These are phyloP conservation scores for Apis florea DNA, from an alignment of 1,140 invertebrate species.

Conservation along the genomic window DNA sequence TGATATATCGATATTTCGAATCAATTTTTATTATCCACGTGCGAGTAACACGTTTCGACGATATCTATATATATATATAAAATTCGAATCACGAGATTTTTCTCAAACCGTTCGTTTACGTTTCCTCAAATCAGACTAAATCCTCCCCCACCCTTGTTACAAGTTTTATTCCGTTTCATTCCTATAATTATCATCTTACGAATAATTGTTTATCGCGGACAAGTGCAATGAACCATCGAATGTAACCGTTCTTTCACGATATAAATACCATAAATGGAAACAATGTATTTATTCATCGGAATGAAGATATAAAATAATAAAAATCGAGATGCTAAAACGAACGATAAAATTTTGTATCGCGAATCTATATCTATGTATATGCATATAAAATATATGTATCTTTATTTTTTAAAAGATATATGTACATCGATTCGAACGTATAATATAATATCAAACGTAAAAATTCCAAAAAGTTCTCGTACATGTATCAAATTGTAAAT, in stretches of 20 bases:
- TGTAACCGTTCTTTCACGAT: not conserved
- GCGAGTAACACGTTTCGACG: too few relatives aligned
- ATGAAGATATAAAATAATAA: not conserved
- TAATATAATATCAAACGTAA: too few relatives aligned
- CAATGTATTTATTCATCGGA: not conserved
- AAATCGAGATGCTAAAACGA: not conserved
- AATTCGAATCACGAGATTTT: not conserved
- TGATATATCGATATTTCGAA: not conserved
- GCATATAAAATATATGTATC: too few relatives aligned
- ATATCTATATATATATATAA: too few relatives aligned
- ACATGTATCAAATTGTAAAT: too few relatives aligned
- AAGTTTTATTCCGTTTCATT: not conserved
- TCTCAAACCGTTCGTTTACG: not conserved
- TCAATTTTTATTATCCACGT: not conserved
- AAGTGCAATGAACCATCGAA: not conserved
- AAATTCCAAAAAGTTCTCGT: too few relatives aligned
- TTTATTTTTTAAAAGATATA: too few relatives aligned
- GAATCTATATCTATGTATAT: too few relatives aligned
- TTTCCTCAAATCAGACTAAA: not conserved
- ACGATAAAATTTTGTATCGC: too few relatives aligned
- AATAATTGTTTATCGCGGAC: slow-evolving; percentile 4
- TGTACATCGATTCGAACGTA: too few relatives aligned
- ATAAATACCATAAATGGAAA: not conserved
- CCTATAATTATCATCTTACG: slow-evolving; percentile 12
- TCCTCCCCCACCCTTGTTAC: not conserved